A percentile compares a stretch with the other conserved stretches of the same genome.
Conservation (phyloP, 2,113 vertebrate genomes). For the Oreochromis aureus region DNA sequence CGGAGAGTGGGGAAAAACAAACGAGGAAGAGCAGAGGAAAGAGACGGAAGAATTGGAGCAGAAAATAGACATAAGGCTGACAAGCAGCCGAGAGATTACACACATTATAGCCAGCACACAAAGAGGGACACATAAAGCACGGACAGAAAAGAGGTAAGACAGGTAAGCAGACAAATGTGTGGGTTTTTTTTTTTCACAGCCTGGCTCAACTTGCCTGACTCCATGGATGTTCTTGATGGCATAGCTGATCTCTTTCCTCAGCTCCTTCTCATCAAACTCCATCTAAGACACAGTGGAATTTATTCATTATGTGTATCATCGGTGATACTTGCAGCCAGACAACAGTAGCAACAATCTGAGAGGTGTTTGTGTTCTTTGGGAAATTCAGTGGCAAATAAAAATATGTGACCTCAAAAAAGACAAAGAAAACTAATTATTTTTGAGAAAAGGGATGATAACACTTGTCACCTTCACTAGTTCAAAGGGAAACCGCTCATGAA, state of each 20-base stretch:
- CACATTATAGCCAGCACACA: neutral
- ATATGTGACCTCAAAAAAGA: neutral
- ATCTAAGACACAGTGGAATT: constrained; percentile 71
- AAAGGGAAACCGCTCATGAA: constrained; percentile 93
- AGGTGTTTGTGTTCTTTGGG: neutral
- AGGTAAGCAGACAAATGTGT: neutral
- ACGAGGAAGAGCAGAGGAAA: neutral
- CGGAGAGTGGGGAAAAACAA: neutral
- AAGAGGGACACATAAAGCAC: neutral
- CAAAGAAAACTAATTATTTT: neutral
- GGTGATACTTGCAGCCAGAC: neutral
- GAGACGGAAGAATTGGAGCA: neutral
- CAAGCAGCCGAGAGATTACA: neutral
- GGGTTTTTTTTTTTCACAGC: neutral
- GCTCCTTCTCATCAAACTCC: constrained; percentile 96
- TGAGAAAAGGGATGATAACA: neutral
- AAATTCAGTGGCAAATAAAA: neutral
- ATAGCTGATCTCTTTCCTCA: constrained; percentile 93
- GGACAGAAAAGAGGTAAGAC: neutral
- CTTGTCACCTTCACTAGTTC: constrained; percentile 88
- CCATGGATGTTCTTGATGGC: constrained; percentile 99
- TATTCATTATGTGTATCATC: neutral
- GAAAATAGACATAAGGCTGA: neutral
- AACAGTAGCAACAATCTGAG: neutral
- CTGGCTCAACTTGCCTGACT: constrained; percentile 83